A percentile compares a stretch with the other conserved stretches of the same genome.
phyloP scores from a whole-genome alignment of 1,140 invertebrate genomes.

The Mactra quadrangularis region DNA sequence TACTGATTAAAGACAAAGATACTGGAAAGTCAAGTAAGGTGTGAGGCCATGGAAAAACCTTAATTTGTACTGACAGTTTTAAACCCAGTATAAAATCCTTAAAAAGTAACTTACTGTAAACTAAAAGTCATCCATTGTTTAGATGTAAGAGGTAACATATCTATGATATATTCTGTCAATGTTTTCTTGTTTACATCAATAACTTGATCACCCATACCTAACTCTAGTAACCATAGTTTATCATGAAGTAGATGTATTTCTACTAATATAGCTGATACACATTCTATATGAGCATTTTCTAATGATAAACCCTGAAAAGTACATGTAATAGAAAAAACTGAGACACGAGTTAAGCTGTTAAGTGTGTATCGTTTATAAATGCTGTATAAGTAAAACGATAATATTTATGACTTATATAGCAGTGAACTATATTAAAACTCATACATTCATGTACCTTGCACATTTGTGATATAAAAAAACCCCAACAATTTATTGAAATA shows the following conservation, averaged over 20 bases:
- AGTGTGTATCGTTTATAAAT: background rate
- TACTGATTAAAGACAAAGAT: no score
- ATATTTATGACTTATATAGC: background rate
- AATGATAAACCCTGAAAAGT: background rate
- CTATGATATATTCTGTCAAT: constrained; percentile 3
- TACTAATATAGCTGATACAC: constrained; percentile 9
- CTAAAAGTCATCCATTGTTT: background rate
- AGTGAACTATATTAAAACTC: no score
- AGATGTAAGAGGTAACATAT: background rate
- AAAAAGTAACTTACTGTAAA: constrained; percentile 7
- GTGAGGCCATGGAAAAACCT: no score
- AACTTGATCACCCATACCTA: background rate
- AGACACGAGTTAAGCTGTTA: background rate
- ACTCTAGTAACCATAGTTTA: background rate
- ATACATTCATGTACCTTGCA: no score
- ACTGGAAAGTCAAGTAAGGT: no score
- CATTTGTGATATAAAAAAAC: no score
- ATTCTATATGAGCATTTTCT: constrained; percentile 13
- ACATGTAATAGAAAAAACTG: background rate
- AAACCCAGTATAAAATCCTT: no score
- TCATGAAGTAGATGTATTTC: constrained; percentile 9
- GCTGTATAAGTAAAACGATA: background rate
- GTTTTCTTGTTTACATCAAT: background rate
- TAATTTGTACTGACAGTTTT: no score
- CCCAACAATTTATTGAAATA: no score